phyloP scores from a whole-genome alignment of 1,140 invertebrate species.

The Rhagoletis pomonella region DNA sequence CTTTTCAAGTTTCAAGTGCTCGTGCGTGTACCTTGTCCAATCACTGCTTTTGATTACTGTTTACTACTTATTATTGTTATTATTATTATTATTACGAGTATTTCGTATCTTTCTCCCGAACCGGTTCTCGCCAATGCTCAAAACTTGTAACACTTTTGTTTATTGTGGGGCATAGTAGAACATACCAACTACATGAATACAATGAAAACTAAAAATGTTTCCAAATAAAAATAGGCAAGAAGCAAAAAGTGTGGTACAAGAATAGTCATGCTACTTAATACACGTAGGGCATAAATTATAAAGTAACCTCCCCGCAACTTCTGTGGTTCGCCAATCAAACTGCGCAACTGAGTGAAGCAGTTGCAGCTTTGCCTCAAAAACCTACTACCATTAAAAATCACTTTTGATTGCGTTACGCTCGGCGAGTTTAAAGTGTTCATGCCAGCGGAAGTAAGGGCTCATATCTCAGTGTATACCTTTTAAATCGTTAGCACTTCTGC shows the following conservation, averaged over 20 bases:
- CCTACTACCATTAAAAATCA: not conserved
- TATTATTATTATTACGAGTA: not conserved
- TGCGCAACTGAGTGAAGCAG: not conserved
- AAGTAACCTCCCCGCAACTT: no score
- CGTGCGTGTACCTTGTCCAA: constrained; percentile 16
- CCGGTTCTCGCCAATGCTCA: not conserved
- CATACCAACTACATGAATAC: constrained; percentile 15
- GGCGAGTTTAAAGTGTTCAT: constrained; percentile 4
- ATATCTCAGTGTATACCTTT: not conserved
- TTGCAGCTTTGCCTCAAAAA: not conserved
- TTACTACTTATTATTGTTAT: constrained; percentile 21
- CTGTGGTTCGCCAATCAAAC: no score
- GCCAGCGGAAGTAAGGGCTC: constrained; percentile 8
- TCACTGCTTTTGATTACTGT: constrained; percentile 19
- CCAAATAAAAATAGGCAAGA: not conserved
- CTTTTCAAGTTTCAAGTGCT: constrained; percentile 40
- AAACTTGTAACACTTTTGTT: not conserved
- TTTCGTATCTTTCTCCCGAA: not conserved
- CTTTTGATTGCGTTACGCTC: constrained; percentile 16
- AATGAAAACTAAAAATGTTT: not conserved
- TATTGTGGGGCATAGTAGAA: not conserved
- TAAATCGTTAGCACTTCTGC: not conserved
- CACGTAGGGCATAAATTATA: no score
- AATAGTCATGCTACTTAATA: not conserved
- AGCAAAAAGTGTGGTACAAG: not conserved